Base-by-base conservation (phyloP, 2,888 invertebrate species). In the Leptinotarsa haldemani region DNA sequence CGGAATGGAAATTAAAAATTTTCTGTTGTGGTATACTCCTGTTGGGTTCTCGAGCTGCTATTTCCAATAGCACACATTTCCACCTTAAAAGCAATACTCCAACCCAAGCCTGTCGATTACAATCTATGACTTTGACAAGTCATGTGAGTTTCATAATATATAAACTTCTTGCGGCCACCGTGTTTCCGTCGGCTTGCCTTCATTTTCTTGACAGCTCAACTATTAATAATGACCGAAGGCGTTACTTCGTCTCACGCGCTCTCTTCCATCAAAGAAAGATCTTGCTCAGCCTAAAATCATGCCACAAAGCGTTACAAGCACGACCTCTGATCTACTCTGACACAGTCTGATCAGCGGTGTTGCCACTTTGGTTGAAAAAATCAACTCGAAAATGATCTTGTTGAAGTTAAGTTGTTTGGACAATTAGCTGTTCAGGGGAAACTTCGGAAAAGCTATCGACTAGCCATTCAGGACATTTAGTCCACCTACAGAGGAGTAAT, bases 201-300 rank as follows among this genome's bases (percentile, higher is more conserved):
- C 68, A 71, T 75, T 78, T 78, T 69, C 74, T 22, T 76, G 77
- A 78, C 78, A 76, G 74, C 77, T 71, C 69, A 73, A 78, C 77
- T 78, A 78, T 78, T 78, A 78, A 78, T 78, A 78, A 77, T 71
- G 74, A 73, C 75, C 63, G 63, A 75, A 75, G 75, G 75, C 77
- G 76, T 78, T 78, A 78, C 78, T 72, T 72, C 52, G 67, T 40
- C 53, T 68, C 68, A 68, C 68, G 68, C 56, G 53, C 40, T 67
- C 67, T 30, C 48, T 53, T 70, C 74, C 77, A 77, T 74, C 74
- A 77, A 73, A 77, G 75, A 70, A 67, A 65, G 63, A 74, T 76
- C 74, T 74, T 70, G 74, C 68, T 65, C 69, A 74, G 76, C 74
- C 74, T 72, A 69, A 74, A 74, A 77, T 77, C 66, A 77, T 71